Conservation (phyloP, 35 echinoderm and acorn worm species). For the Apostichopus californicus region DNA sequence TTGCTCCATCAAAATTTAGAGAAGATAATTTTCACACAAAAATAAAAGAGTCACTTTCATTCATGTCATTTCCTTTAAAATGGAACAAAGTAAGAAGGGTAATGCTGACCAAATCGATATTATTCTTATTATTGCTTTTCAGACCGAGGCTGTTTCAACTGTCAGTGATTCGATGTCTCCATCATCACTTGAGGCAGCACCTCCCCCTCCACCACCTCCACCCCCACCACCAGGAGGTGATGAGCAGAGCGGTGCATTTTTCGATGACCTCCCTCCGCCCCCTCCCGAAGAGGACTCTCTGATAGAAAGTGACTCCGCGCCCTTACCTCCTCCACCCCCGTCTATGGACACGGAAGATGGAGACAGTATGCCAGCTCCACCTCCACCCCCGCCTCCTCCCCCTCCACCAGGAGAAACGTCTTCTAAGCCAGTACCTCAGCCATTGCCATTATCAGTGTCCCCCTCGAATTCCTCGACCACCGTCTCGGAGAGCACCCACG, state of each 20-base stretch:
- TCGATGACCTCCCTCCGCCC: conserved; percentile 64
- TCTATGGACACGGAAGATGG: conserved; percentile 1
- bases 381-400: conserved; percentile 14
- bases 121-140: not conserved
- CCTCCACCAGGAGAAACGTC: not conserved
- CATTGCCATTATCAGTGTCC: conserved; percentile 13
- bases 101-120: no score
- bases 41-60: no score
- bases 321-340: conserved; percentile 65
- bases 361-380: conserved; percentile 12
- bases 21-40: no score
- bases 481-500: conserved; percentile 22
- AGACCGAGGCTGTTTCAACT: conserved; percentile 28
- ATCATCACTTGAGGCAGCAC: not conserved
- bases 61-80: no score
- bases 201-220: conserved; percentile 58
- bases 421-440: conserved; percentile 10
- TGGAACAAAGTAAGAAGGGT: no score
- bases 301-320: conserved; percentile 28
- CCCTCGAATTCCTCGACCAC: conserved; percentile 48
- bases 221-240: not conserved
- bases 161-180: not conserved
- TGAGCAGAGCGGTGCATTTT: not conserved
- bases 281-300: conserved; percentile 16
- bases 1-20: no score